Evolutionary conservation across 2,797 vertebrate genomes (phyloP).

Genomic region (Trachops cirrhosus): DNA sequence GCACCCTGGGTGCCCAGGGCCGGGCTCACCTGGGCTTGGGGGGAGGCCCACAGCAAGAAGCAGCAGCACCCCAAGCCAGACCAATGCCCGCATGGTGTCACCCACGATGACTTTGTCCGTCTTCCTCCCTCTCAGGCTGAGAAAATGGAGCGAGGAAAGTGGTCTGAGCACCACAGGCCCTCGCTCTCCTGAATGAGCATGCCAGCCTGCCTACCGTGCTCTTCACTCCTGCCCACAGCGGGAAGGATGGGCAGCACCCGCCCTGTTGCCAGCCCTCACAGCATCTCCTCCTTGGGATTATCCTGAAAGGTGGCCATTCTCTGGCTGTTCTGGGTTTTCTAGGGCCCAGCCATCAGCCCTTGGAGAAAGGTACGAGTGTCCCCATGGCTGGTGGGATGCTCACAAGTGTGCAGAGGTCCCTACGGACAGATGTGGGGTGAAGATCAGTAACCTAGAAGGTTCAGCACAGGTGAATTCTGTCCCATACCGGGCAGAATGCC

Average conservation of each 20-base stretch:
- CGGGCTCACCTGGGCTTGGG: background rate
- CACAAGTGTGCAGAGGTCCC: background rate
- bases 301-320: accelerated
- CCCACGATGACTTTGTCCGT: accelerated
- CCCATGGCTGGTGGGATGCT: background rate
- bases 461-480: background rate
- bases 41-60: accelerated
- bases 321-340: accelerated
- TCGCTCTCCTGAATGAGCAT: accelerated
- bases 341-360: accelerated
- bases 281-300: background rate
- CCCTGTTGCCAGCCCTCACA: accelerated
- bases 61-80: background rate
- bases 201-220: accelerated
- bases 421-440: background rate
- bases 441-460: background rate
- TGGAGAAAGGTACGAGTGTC: background rate
- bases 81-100: accelerated
- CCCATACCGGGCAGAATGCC: too few relatives aligned
- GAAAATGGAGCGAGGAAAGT: accelerated
- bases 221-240: accelerated
- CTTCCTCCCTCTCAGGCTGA: background rate
- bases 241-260: background rate
- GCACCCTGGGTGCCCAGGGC: background rate
- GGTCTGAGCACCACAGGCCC: accelerated